Conservation (phyloP, 2,888 invertebrate species). For the Elegia similella region DNA sequence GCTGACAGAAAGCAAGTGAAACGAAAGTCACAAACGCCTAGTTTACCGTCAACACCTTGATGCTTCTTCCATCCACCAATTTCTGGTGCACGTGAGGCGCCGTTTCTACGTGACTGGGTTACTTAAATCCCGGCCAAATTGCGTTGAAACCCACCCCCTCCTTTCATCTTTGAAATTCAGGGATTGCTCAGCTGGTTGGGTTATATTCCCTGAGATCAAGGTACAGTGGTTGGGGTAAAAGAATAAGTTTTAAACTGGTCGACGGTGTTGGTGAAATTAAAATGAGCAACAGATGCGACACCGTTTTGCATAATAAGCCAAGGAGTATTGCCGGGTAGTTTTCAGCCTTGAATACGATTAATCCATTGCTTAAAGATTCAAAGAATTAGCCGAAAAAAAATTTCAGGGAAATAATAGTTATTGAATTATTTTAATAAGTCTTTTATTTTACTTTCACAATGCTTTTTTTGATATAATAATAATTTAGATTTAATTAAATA, state of each 20-base stretch:
- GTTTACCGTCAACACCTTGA: slow-evolving; percentile 16
- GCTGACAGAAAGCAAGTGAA: not conserved
- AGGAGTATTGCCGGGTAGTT: no score
- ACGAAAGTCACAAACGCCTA: not conserved
- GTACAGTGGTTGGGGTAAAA: slow-evolving; percentile 30
- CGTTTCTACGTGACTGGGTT: slow-evolving; percentile 51
- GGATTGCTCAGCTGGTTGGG: slow-evolving; percentile 2
- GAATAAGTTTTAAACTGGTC: slow-evolving; percentile 19
- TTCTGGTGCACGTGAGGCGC: slow-evolving; percentile 49
- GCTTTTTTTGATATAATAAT: no score
- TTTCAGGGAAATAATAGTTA: no score
- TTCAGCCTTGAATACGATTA: no score
- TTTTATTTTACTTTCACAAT: no score
- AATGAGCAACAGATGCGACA: not conserved
- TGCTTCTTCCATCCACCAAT: slow-evolving; percentile 11
- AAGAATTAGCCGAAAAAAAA: no score
- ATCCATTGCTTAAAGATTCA: no score
- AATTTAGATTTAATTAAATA: no score
- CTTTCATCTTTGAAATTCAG: not conserved
- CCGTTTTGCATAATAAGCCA: not conserved
- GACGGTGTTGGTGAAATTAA: slow-evolving; percentile 6
- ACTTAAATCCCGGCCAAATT: slow-evolving; percentile 33
- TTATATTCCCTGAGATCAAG: slow-evolving; percentile 25
- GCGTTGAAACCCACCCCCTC: slow-evolving; percentile 10
- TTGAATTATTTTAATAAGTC: no score